Percentiles rank a stretch among this genome's conserved stretches.
Conservation (phyloP, 2,888 invertebrate genomes). For the Lasioglossum villosulum region DNA sequence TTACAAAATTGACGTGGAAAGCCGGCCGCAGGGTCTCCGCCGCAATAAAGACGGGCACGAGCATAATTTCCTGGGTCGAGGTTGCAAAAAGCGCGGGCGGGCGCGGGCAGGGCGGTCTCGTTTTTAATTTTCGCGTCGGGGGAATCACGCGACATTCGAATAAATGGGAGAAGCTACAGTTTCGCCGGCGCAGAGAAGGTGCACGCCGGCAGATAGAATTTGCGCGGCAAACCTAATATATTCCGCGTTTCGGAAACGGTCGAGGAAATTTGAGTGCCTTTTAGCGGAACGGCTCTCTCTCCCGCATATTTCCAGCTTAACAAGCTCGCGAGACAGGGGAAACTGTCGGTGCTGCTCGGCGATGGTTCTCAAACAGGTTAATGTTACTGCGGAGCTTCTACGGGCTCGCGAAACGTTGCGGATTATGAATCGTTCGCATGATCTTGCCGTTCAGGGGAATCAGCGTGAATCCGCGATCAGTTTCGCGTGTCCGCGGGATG, state of each 20-base stretch:
- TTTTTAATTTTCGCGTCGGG: background rate
- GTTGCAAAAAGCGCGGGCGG: background rate
- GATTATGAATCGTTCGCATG: background rate
- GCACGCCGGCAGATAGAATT: background rate
- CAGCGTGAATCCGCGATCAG: background rate
- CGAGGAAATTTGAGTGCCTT: constrained; percentile 15
- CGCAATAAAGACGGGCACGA: background rate
- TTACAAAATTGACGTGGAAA: background rate
- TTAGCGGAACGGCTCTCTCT: constrained; percentile 7
- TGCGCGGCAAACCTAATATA: constrained; percentile 8
- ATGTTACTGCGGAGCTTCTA: background rate
- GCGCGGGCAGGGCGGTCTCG: background rate
- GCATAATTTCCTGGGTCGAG: background rate
- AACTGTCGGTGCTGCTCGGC: background rate
- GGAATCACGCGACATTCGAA: background rate
- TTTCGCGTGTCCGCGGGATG: background rate
- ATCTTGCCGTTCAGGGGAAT: background rate
- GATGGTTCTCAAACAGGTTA: background rate
- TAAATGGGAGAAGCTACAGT: background rate
- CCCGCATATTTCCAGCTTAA: constrained; percentile 12
- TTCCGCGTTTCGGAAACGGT: constrained; percentile 4
- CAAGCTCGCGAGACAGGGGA: background rate
- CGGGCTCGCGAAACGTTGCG: background rate
- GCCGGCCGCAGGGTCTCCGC: background rate
- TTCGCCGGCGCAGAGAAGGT: background rate